These are phyloP conservation scores for Eupeodes latifasciatus DNA, from an alignment of 2,888 invertebrate species.

Conservation along the genomic window DNA sequence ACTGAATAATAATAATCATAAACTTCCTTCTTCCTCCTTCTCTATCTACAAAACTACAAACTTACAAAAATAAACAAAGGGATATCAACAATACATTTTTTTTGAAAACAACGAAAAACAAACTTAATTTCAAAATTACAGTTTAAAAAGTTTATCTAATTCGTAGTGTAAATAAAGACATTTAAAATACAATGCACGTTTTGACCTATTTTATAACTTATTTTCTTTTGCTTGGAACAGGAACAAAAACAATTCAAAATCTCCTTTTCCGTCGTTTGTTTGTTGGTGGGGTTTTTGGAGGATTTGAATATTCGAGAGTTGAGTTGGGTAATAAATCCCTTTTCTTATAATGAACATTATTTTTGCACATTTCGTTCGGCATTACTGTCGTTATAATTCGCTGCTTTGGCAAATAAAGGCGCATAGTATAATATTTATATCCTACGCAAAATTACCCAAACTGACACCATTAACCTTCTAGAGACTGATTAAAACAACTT, in stretches of 20 bases:
- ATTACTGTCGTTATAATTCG: neutral
- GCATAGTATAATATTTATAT: neutral
- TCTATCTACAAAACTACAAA: too few relatives aligned
- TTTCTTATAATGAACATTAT: conserved; percentile 10
- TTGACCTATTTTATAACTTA: neutral
- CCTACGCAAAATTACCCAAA: conserved; percentile 29
- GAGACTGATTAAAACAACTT: conserved; percentile 43
- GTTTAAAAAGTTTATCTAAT: neutral
- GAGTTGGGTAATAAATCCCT: neutral
- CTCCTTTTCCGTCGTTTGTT: neutral
- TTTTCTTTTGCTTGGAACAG: too few relatives aligned
- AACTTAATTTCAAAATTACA: neutral
- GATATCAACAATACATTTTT: too few relatives aligned
- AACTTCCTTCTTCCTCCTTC: too few relatives aligned
- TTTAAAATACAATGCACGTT: conserved; percentile 12
- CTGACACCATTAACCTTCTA: conserved; percentile 55
- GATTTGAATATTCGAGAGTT: neutral
- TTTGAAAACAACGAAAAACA: neutral
- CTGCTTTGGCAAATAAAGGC: conserved; percentile 8
- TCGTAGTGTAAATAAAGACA: neutral
- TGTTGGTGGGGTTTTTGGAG: neutral
- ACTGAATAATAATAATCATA: too few relatives aligned
- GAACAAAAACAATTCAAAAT: conserved; percentile 7
- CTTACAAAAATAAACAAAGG: too few relatives aligned
- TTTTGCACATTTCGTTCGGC: conserved; percentile 4